Conservation (phyloP, 2,888 invertebrate genomes). For the Coecobrya sp. region DNA sequence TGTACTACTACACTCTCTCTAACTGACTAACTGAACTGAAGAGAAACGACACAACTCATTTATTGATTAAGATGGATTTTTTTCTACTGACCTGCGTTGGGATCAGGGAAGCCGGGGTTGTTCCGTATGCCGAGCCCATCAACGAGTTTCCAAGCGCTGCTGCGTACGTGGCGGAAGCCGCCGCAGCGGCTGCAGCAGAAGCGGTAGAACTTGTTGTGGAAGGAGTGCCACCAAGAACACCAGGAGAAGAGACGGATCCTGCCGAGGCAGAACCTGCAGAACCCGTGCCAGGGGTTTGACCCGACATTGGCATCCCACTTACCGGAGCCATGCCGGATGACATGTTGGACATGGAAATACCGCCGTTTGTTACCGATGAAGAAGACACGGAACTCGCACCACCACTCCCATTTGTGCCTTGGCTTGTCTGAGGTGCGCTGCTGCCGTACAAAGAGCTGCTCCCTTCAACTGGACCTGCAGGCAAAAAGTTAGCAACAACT, state of each 20-base stretch:
- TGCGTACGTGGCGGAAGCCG: slow-evolving; percentile 82
- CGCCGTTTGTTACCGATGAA: slow-evolving; percentile 74
- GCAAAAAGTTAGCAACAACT: not conserved
- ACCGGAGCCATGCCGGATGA: slow-evolving; percentile 80
- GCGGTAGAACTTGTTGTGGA: slow-evolving; percentile 68
- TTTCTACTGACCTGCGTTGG: slow-evolving; percentile 84
- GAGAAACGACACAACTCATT: too few species aligned
- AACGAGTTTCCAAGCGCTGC: slow-evolving; percentile 86
- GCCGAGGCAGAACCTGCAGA: slow-evolving; percentile 56
- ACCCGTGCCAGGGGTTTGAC: slow-evolving; percentile 69
- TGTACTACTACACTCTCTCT: not conserved
- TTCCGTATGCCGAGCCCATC: slow-evolving; percentile 86
- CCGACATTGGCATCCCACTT: slow-evolving; percentile 72
- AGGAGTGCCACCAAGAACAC: slow-evolving; percentile 61
- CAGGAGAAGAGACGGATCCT: slow-evolving; percentile 77
- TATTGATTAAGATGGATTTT: not conserved
- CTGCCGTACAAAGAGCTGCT: slow-evolving; percentile 78
- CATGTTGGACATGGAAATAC: slow-evolving; percentile 83
- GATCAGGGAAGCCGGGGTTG: slow-evolving; percentile 84
- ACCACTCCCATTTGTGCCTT: slow-evolving; percentile 49
- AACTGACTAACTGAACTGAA: not conserved
- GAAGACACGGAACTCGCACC: slow-evolving; percentile 69
- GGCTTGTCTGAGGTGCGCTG: slow-evolving; percentile 66
- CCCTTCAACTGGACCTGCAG: slow-evolving; percentile 73
- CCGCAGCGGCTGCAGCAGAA: slow-evolving; percentile 76